Evolutionary conservation across 37 sponge, comb jelly and placozoan genomes (phyloP).

Genomic region (Ephydatia muelleri): DNA sequence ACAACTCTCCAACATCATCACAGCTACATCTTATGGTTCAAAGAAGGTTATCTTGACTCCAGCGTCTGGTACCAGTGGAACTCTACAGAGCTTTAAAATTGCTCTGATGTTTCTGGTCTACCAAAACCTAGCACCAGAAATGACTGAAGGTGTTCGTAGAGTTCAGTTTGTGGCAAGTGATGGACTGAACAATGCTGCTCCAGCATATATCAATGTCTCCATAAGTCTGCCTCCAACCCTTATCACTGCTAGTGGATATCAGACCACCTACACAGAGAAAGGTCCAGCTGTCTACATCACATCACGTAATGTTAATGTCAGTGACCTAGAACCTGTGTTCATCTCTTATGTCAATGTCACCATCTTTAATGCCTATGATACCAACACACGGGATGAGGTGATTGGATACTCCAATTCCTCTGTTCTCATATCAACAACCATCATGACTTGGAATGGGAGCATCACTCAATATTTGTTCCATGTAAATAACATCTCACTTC

Average conservation of each 20-base stretch:
- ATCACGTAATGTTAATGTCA: slow-evolving; percentile 54
- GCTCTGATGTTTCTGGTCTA: slow-evolving; percentile 48
- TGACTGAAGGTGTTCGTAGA: slow-evolving; percentile 32
- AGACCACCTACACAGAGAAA: slow-evolving; percentile 57
- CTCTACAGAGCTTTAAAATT: slow-evolving; percentile 26
- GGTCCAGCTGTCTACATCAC: slow-evolving; percentile 52
- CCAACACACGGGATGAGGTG: slow-evolving; percentile 1
- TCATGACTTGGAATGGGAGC: not conserved
- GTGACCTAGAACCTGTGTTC: slow-evolving; percentile 34
- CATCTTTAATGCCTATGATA: slow-evolving; percentile 22
- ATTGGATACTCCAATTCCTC: not conserved
- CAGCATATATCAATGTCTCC: slow-evolving; percentile 13
- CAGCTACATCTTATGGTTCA: not conserved
- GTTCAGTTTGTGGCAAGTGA: slow-evolving; percentile 55
- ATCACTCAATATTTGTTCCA: not conserved
- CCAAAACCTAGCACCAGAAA: slow-evolving; percentile 69
- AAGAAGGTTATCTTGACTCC: not conserved
- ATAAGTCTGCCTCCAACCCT: slow-evolving; percentile 42
- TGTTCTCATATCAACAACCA: not conserved
- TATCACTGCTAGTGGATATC: slow-evolving; percentile 54
- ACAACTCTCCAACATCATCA: not conserved
- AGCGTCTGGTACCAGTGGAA: not conserved
- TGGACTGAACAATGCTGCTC: slow-evolving; percentile 37
- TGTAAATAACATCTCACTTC: not conserved
- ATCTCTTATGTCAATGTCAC: not conserved